These are phyloP conservation scores for Cephus sareptanus DNA, from an alignment of 2,888 invertebrate species.

Conservation along the genomic window DNA sequence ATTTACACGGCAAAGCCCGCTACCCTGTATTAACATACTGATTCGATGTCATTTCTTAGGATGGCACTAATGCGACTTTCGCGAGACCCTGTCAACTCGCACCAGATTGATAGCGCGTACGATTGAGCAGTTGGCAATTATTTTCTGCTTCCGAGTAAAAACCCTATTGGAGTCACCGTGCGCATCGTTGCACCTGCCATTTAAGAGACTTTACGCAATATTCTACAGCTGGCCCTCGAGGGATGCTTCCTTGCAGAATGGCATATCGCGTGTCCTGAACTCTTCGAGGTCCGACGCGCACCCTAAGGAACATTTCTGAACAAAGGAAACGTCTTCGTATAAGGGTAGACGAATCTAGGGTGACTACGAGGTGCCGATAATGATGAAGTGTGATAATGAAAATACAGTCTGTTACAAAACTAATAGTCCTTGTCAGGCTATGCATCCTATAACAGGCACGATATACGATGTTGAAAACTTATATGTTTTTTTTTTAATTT, in stretches of 20 bases:
- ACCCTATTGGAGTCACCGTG: constrained; percentile 13
- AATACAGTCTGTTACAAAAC: not conserved
- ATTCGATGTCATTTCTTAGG: not conserved
- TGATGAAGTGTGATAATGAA: not conserved
- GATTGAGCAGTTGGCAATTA: constrained; percentile 10
- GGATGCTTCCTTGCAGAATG: not conserved
- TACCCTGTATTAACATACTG: not conserved
- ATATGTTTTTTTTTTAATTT: not conserved
- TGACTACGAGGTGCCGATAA: not conserved
- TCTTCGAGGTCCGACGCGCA: not conserved
- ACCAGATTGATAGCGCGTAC: not conserved
- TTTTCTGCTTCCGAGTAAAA: constrained; percentile 43
- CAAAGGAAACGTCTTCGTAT: not conserved
- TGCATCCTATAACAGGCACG: not conserved
- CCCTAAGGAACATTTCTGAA: not conserved
- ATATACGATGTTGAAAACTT: not conserved
- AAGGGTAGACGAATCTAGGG: not conserved
- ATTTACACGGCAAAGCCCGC: not conserved
- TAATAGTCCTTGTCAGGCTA: not conserved
- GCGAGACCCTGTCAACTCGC: not conserved
- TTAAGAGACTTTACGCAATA: not conserved
- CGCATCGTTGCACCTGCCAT: not conserved
- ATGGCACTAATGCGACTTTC: not conserved
- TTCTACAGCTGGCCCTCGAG: constrained; percentile 2
- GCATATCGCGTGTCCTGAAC: not conserved